phyloP scores from a whole-genome alignment of 1,140 invertebrate species.

The Calephelis nemesis region DNA sequence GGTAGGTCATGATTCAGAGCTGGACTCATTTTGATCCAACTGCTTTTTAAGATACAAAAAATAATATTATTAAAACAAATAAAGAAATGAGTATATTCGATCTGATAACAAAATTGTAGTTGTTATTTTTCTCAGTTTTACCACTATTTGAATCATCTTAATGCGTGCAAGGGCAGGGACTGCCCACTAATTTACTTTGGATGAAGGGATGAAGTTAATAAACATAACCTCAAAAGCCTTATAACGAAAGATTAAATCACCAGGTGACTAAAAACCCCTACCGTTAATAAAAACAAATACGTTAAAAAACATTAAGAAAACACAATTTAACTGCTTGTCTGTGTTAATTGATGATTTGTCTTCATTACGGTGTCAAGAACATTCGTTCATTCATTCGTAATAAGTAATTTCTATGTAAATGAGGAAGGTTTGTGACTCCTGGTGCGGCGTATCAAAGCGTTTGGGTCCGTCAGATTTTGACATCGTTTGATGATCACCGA shows the following conservation, averaged over 20 bases:
- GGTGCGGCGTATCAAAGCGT: slow-evolving; percentile 54
- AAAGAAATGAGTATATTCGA: no score
- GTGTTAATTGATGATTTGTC: slow-evolving; percentile 40
- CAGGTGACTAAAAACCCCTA: not conserved
- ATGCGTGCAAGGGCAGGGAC: no score
- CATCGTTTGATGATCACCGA: slow-evolving; percentile 72
- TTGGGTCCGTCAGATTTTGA: slow-evolving; percentile 68
- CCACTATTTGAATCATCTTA: no score
- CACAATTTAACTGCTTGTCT: slow-evolving; percentile 27
- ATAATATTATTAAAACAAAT: no score
- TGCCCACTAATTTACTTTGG: no score
- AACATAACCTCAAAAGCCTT: no score
- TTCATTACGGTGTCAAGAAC: slow-evolving; percentile 36
- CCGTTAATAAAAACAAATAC: slow-evolving; percentile 15
- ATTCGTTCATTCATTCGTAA: slow-evolving; percentile 32
- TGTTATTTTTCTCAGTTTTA: no score
- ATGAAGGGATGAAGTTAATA: no score
- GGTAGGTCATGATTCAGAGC: no score
- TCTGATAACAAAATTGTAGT: no score
- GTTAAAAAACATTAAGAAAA: slow-evolving; percentile 23
- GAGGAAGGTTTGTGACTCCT: slow-evolving; percentile 44
- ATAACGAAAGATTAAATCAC: not conserved
- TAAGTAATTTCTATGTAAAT: slow-evolving; percentile 61
- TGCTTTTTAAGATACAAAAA: no score
- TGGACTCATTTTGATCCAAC: no score